Evolutionary conservation across 2,888 invertebrate genomes (phyloP).

Genomic region (Neoascia interrupta): DNA sequence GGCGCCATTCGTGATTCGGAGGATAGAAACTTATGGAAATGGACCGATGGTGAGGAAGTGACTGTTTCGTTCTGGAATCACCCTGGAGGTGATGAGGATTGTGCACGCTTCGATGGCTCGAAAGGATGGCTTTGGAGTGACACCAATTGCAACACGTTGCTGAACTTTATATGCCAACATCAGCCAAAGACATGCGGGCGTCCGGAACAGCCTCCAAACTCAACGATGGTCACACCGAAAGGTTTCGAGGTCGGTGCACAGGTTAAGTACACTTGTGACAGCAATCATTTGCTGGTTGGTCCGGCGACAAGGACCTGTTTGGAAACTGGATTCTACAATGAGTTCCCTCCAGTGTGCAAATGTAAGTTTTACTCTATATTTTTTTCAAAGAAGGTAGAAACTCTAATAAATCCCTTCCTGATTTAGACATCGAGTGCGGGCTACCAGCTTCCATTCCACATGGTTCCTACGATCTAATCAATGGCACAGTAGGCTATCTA

Average conservation of each 20-base stretch:
- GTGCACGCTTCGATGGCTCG: conserved; percentile 94
- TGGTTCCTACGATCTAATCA: conserved; percentile 89
- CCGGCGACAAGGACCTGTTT: conserved; percentile 91
- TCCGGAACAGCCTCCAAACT: conserved; percentile 96
- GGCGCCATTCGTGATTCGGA: conserved; percentile 92
- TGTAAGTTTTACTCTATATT: conserved; percentile 84
- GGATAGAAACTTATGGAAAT: conserved; percentile 90
- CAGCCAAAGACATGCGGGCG: conserved; percentile 94
- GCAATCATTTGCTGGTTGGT: conserved; percentile 92
- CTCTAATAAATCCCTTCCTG: not conserved
- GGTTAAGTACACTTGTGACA: conserved; percentile 91
- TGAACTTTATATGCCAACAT: conserved; percentile 96
- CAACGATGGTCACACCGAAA: conserved; percentile 89
- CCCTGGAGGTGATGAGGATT: conserved; percentile 90
- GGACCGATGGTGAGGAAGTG: conserved; percentile 93
- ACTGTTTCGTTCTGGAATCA: conserved; percentile 95
- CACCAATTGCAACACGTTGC: conserved; percentile 89
- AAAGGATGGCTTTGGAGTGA: conserved; percentile 98
- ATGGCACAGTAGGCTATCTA: conserved; percentile 92
- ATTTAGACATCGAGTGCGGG: conserved; percentile 91
- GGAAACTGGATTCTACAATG: conserved; percentile 95
- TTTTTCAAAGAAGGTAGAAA: no score
- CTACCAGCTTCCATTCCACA: conserved; percentile 91
- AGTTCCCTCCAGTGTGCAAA: conserved; percentile 96
- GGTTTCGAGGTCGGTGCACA: conserved; percentile 90